A percentile compares a stretch with the other conserved stretches of the same genome.
Evolutionary conservation across 2,113 vertebrate genomes (phyloP).

Genomic region (chimpanzee (Pan troglodytes)): NHGRI_mPanTro3-v2.1_pri NC_086015.1:70918501-70919000

Average conservation of each 20-base stretch:
- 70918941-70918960: background rate
- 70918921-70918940: background rate
- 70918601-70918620: slow-evolving; percentile 81
- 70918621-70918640: slow-evolving; percentile 80
- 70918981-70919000: background rate
- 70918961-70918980: background rate
- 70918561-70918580: slow-evolving; percentile 82
- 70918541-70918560: slow-evolving; percentile 83
- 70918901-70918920: background rate
- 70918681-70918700: slow-evolving; percentile 59
- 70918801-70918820: background rate
- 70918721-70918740: background rate
- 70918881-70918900: background rate
- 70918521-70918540: slow-evolving; percentile 70
- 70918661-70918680: slow-evolving; percentile 62
- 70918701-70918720: slow-evolving; percentile 21
- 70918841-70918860: background rate
- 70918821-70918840: slow-evolving; percentile 16
- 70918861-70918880: background rate
- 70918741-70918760: slow-evolving; percentile 19
- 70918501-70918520: slow-evolving; percentile 79
- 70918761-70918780: background rate
- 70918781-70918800: background rate
- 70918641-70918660: slow-evolving; percentile 77
- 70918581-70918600: slow-evolving; percentile 82